Evolutionary conservation across 2,797 vertebrate species (phyloP).

Genomic region (Melanotaenia boesemani): DNA sequence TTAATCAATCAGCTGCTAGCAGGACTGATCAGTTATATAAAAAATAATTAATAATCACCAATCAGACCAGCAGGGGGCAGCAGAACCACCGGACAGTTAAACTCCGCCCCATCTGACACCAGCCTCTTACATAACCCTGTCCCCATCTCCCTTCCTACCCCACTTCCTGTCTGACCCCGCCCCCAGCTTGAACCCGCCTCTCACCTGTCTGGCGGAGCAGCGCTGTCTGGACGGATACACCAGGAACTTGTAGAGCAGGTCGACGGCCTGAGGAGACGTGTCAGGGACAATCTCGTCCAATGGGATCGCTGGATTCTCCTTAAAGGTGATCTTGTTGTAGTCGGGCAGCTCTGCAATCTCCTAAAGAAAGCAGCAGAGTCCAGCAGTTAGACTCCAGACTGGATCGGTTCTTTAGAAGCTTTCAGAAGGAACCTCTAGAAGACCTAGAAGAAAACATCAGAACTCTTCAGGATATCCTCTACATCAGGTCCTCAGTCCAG

Average conservation of each 20-base stretch:
- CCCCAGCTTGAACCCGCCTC: conserved; percentile 7
- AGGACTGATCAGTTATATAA: too few relatives aligned
- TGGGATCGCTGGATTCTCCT: conserved; percentile 89
- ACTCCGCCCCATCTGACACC: too few relatives aligned
- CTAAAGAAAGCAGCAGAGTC: conserved; percentile 57
- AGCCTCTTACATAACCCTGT: too few relatives aligned
- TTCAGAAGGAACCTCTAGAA: too few relatives aligned
- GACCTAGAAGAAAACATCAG: too few relatives aligned
- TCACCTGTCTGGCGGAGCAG: conserved; percentile 86
- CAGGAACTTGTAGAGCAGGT: conserved; percentile 88
- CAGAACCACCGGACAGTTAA: background rate
- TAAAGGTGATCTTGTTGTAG: conserved; percentile 94
- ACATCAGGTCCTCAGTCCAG: too few relatives aligned
- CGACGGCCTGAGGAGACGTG: conserved; percentile 84
- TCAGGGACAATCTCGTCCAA: conserved; percentile 90
- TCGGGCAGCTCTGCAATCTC: conserved; percentile 90
- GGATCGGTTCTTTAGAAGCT: too few relatives aligned
- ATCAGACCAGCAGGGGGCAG: too few relatives aligned
- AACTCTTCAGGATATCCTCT: too few relatives aligned
- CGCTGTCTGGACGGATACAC: conserved; percentile 87
- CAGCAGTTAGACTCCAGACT: background rate
- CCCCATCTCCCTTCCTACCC: too few relatives aligned
- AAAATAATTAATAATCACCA: too few relatives aligned
- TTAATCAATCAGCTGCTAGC: background rate
- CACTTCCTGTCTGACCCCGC: too few relatives aligned